These are phyloP conservation scores for Aplochiton taeniatus DNA, from an alignment of 2,797 vertebrate genomes.

Conservation along the genomic window DNA sequence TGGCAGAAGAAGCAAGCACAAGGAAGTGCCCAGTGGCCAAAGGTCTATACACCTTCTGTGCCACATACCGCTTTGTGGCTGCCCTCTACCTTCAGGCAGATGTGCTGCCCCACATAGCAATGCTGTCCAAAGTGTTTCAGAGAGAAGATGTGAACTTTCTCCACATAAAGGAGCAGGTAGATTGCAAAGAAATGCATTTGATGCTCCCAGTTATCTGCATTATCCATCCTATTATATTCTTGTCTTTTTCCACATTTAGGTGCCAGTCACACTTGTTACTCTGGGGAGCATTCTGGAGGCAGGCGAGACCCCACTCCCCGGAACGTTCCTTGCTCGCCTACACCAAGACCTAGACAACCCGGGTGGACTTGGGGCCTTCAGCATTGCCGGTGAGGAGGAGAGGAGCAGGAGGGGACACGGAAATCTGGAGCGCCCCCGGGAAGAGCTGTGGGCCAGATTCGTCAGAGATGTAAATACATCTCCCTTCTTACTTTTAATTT, in stretches of 20 bases:
- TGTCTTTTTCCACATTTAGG: no score
- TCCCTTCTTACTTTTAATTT: no score
- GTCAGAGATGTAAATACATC: no score
- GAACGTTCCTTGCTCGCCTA: conserved; percentile 23
- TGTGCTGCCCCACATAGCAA: conserved; percentile 9
- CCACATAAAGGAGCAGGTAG: conserved; percentile 17
- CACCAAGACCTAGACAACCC: conserved; percentile 9
- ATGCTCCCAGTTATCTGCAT: neutral
- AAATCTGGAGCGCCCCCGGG: neutral
- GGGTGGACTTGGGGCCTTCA: conserved; percentile 4
- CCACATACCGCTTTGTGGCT: conserved; percentile 21
- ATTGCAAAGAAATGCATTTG: neutral
- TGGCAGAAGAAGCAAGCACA: conserved; percentile 13
- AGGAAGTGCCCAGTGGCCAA: conserved; percentile 13
- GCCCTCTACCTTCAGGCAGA: conserved; percentile 19
- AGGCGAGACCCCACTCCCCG: conserved; percentile 11
- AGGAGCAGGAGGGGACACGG: neutral
- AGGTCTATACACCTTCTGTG: conserved; percentile 19
- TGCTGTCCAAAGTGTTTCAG: conserved; percentile 9
- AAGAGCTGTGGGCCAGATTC: no score
- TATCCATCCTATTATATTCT: neutral
- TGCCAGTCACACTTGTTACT: conserved; percentile 8
- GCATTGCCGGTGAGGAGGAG: neutral
- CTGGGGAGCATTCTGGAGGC: conserved; percentile 12
- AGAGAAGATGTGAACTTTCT: conserved; percentile 21